Conservation (phyloP, 2,113 vertebrate species). For the Nansenia antarctica region DNA sequence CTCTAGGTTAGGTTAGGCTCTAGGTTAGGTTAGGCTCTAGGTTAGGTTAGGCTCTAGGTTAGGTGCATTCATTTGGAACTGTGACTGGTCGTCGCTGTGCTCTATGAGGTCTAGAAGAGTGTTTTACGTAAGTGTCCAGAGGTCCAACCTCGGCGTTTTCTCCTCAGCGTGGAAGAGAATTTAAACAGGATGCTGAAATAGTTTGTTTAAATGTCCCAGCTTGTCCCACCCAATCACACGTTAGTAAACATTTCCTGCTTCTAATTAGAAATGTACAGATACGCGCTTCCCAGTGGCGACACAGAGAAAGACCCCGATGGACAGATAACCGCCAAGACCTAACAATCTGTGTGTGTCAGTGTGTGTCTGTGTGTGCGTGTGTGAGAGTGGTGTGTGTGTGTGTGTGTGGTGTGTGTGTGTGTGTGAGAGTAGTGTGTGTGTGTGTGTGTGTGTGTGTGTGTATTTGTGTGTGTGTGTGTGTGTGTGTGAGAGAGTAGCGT, state of each 20-base stretch:
- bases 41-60: too few species aligned
- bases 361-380: conserved; percentile 25
- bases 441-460: too few species aligned
- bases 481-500: too few species aligned
- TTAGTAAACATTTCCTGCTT: conserved; percentile 90
- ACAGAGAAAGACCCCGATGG: conserved; percentile 35
- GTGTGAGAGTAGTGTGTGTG: too few species aligned
- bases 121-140: conserved; percentile 60
- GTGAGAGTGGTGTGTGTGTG: too few species aligned
- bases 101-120: too few species aligned
- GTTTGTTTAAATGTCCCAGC: conserved; percentile 87
- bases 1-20: too few species aligned
- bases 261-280: conserved; percentile 81
- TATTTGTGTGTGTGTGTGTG: too few species aligned
- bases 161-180: conserved; percentile 62
- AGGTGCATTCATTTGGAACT: neutral
- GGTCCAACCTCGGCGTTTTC: conserved; percentile 40
- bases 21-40: too few species aligned
- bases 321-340: conserved; percentile 55
- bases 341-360: conserved; percentile 35
- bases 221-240: conserved; percentile 83
- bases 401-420: too few species aligned
- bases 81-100: neutral
- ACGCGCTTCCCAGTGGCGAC: conserved; percentile 50
- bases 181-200: conserved; percentile 88